Conservation (phyloP, 37 sponge, comb jelly and placozoan species). For the Aphrocallistes beatrix region DNA sequence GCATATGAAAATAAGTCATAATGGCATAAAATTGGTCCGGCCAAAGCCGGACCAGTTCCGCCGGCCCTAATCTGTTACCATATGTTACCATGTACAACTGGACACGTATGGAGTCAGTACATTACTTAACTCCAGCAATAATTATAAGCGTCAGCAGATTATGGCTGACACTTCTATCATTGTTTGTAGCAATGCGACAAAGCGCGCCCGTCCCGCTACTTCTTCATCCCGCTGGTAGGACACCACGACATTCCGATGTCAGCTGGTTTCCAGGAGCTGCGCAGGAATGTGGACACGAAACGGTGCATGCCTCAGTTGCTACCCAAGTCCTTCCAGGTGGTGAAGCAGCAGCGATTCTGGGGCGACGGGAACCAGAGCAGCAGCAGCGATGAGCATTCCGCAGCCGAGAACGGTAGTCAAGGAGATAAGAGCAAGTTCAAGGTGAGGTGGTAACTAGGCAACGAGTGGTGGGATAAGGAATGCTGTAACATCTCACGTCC, state of each 20-base stretch:
- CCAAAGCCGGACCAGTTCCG: too few species aligned
- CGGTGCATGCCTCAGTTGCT: neutral
- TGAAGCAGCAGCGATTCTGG: neutral
- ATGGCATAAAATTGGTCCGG: too few species aligned
- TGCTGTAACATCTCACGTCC: too few species aligned
- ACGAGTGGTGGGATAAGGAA: too few species aligned
- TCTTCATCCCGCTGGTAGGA: neutral
- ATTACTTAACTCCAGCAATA: too few species aligned
- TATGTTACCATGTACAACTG: too few species aligned
- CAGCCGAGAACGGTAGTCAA: neutral
- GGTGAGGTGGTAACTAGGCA: too few species aligned
- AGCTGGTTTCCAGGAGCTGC: neutral
- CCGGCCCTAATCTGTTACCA: too few species aligned
- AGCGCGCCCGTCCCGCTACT: neutral
- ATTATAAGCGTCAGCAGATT: too few species aligned
- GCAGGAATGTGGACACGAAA: neutral
- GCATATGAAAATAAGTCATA: too few species aligned
- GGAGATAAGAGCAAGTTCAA: too few species aligned
- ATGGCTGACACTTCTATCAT: neutral
- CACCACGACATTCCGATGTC: neutral
- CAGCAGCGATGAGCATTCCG: neutral
- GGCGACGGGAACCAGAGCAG: neutral
- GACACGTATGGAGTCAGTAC: too few species aligned
- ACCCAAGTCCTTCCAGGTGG: neutral
- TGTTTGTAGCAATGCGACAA: slow-evolving; percentile 6